Conservation (phyloP, 2,113 vertebrate species). For the Poecile atricapillus region DNA sequence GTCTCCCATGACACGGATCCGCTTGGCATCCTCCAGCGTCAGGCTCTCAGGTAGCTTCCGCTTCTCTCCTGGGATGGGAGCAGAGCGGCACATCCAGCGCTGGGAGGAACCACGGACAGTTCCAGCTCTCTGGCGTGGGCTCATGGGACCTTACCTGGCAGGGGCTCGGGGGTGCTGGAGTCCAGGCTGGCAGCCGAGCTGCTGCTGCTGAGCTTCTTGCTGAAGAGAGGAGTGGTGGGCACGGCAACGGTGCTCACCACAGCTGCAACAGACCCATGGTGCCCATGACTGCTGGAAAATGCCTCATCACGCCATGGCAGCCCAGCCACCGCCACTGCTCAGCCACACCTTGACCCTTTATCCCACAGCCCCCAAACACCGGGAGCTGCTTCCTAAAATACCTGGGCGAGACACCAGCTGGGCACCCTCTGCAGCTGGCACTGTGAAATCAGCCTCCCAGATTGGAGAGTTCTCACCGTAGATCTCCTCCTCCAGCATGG, state of each 20-base stretch:
- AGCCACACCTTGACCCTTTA: not conserved
- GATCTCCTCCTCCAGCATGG: conserved; percentile 99
- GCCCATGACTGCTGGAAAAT: accelerated
- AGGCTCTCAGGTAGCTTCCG: conserved; percentile 91
- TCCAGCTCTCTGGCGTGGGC: accelerated
- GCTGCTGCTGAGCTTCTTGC: conserved; percentile 81
- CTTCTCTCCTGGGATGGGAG: conserved; percentile 83
- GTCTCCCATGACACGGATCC: conserved; percentile 96
- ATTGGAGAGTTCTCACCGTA: conserved; percentile 96
- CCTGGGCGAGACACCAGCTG: conserved; percentile 90
- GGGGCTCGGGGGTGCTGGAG: conserved; percentile 76
- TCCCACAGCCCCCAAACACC: not conserved
- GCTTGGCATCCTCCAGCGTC: conserved; percentile 94
- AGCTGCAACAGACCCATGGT: conserved; percentile 1
- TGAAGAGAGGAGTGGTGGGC: conserved; percentile 82
- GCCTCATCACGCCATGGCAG: accelerated
- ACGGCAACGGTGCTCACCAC: conserved; percentile 81
- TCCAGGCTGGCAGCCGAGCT: conserved; percentile 78
- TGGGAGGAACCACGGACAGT: not conserved
- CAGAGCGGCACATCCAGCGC: not conserved
- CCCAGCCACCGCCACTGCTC: not conserved
- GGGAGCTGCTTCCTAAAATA: conserved; percentile 32
- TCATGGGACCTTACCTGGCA: conserved; percentile 74
- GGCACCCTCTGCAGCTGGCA: conserved; percentile 85
- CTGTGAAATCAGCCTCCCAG: conserved; percentile 95